A percentile compares a stretch with the other conserved stretches of the same genome.
phyloP scores from a whole-genome alignment of 2,797 vertebrate genomes.

The Helicolenus hilgendorfi region DNA sequence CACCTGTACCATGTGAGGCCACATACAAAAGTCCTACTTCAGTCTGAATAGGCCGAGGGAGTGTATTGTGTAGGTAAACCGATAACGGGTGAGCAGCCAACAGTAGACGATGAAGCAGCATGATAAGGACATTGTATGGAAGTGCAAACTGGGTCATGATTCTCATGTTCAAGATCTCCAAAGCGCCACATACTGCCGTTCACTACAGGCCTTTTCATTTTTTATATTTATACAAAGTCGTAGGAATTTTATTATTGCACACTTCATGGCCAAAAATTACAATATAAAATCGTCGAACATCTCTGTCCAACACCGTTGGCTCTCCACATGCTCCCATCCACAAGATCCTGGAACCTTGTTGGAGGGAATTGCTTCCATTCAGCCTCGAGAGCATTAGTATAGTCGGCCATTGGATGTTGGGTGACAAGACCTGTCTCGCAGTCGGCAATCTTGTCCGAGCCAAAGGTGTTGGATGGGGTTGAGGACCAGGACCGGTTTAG shows the following conservation, averaged over 20 bases:
- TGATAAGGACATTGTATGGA: conserved; percentile 25
- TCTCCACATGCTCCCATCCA: background rate
- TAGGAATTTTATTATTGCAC: background rate
- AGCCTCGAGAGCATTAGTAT: background rate
- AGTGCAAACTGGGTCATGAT: background rate
- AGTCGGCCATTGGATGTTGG: background rate
- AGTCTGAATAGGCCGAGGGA: conserved; percentile 39
- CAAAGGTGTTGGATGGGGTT: background rate
- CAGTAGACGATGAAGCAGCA: conserved; percentile 1
- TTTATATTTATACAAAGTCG: background rate
- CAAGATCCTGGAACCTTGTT: background rate
- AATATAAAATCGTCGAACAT: background rate
- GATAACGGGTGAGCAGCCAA: conserved; percentile 5
- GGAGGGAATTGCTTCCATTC: background rate
- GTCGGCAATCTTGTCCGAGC: background rate
- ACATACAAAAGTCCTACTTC: conserved; percentile 21
- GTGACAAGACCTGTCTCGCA: background rate
- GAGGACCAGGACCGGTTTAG: background rate
- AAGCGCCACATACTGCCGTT: background rate
- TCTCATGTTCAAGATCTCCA: background rate
- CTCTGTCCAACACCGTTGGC: background rate
- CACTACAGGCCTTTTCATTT: background rate
- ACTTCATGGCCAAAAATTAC: background rate
- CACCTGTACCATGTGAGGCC: conserved; percentile 38
- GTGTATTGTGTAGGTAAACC: conserved; percentile 34